These are phyloP conservation scores for Psittacula derbiana DNA, from an alignment of 2,797 vertebrate genomes.

Conservation along the genomic window DNA sequence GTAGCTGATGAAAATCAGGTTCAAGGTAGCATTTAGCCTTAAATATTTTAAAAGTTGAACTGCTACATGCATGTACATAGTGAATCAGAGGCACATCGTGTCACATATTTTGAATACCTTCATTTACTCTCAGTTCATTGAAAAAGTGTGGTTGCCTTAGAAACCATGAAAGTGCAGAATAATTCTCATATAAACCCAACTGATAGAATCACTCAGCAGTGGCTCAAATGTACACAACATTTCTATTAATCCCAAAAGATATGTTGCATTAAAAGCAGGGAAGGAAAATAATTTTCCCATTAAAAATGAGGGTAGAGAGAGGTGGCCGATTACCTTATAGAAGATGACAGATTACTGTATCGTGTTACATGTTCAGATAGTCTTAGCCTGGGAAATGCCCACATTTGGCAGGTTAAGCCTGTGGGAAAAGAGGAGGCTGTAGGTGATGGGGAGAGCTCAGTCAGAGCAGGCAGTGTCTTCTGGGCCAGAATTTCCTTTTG, in stretches of 20 bases:
- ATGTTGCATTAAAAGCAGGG: background rate
- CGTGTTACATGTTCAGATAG: accelerated
- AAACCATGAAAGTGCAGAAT: slow-evolving; percentile 41
- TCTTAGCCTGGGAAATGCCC: slow-evolving; percentile 20
- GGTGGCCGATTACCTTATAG: background rate
- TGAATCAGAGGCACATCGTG: background rate
- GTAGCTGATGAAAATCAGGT: background rate
- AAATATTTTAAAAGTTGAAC: background rate
- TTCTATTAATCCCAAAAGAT: background rate
- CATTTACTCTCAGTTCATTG: slow-evolving; percentile 48
- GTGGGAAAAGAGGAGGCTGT: slow-evolving; percentile 5
- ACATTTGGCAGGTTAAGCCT: background rate
- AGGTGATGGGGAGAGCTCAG: background rate
- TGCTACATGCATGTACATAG: background rate
- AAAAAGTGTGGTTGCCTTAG: slow-evolving; percentile 55
- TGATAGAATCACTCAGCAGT: slow-evolving; percentile 28
- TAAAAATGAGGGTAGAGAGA: background rate
- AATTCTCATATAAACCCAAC: slow-evolving; percentile 29
- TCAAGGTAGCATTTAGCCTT: background rate
- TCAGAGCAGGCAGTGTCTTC: background rate
- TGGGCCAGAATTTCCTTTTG: background rate
- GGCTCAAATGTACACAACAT: background rate
- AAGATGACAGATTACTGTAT: slow-evolving; percentile 1
- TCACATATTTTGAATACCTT: slow-evolving; percentile 46
- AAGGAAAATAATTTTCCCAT: background rate